Percentiles rank a stretch among this genome's conserved stretches.
Evolutionary conservation across 2,797 vertebrate genomes (phyloP).

Genomic region (Lacerta bilineata): DNA sequence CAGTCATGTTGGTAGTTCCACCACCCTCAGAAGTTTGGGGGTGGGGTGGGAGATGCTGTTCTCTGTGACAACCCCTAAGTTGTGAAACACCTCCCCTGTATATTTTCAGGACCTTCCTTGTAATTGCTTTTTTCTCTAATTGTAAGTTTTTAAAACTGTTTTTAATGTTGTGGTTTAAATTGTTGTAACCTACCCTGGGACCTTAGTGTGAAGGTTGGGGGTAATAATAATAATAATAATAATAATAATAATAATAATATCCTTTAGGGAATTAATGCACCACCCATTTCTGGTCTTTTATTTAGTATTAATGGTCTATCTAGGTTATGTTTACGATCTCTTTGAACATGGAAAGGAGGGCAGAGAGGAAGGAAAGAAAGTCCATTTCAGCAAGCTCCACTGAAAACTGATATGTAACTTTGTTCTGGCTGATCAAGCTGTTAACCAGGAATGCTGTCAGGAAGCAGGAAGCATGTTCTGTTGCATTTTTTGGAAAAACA

Average conservation of each 20-base stretch:
- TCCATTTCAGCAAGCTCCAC: slow-evolving; percentile 67
- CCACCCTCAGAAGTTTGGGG: too few species aligned
- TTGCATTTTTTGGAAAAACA: background rate
- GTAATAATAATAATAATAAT: too few species aligned
- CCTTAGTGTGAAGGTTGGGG: too few species aligned
- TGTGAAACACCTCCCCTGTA: too few species aligned
- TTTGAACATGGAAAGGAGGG: slow-evolving; percentile 59
- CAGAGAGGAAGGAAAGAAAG: slow-evolving; percentile 53
- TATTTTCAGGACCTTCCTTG: too few species aligned
- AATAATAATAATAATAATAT: background rate
- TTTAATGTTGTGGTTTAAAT: too few species aligned
- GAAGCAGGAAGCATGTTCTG: slow-evolving; percentile 35
- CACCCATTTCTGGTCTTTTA: slow-evolving; percentile 30
- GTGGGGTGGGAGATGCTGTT: too few species aligned
- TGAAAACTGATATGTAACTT: slow-evolving; percentile 78
- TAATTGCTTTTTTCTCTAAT: too few species aligned
- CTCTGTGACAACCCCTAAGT: too few species aligned
- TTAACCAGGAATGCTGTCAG: slow-evolving; percentile 77
- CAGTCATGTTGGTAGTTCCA: too few species aligned
- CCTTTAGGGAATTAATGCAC: background rate
- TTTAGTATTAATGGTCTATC: slow-evolving; percentile 53
- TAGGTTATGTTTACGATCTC: slow-evolving; percentile 60
- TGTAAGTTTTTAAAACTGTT: too few species aligned
- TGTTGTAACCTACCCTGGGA: too few species aligned
- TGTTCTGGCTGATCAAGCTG: slow-evolving; percentile 78